phyloP scores from a whole-genome alignment of 2,888 invertebrate species.

The Monoplex corrugatus region DNA sequence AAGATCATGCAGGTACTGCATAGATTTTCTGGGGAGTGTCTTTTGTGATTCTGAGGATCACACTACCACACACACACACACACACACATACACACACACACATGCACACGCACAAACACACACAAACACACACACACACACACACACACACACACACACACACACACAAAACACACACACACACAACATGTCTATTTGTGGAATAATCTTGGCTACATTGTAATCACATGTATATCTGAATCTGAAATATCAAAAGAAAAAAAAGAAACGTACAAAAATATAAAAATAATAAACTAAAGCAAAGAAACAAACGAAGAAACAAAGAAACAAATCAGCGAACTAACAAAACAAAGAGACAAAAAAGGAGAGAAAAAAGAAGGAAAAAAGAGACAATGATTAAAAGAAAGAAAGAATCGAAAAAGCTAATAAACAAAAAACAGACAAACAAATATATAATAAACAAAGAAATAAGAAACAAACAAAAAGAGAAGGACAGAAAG shows the following conservation, averaged over 20 bases:
- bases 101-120: not conserved
- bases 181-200: too few relatives aligned
- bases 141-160: too few relatives aligned
- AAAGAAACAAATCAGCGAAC: not conserved
- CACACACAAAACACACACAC: too few relatives aligned
- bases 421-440: not conserved
- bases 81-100: conserved; percentile 22
- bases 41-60: too few relatives aligned
- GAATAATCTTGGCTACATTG: too few relatives aligned
- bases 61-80: conserved; percentile 36
- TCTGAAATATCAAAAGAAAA: too few relatives aligned
- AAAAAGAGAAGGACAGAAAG: conserved; percentile 79
- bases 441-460: too few relatives aligned
- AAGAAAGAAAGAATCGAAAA: not conserved
- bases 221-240: too few relatives aligned
- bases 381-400: not conserved
- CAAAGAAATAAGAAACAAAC: conserved; percentile 38
- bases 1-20: too few relatives aligned
- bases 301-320: not conserved
- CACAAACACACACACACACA: not conserved
- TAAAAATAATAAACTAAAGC: too few relatives aligned
- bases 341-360: not conserved
- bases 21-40: too few relatives aligned
- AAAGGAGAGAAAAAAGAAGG: conserved; percentile 29
- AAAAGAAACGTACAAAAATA: too few relatives aligned